Conservation (phyloP, 2,888 invertebrate genomes). For the Pristionchus arcanus region DNA sequence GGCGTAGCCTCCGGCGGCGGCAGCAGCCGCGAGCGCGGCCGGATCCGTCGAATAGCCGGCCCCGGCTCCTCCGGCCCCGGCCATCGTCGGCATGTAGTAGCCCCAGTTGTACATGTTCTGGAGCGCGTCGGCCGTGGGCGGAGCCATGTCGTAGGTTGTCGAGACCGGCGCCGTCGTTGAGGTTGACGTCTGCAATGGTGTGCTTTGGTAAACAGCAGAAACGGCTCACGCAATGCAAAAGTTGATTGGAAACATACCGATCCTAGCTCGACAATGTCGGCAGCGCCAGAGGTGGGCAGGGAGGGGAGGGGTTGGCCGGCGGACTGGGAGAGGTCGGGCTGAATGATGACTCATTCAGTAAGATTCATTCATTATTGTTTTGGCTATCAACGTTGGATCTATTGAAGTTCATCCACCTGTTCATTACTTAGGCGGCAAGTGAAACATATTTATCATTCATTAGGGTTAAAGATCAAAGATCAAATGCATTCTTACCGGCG, state of each 20-base stretch:
- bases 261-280: slow-evolving; percentile 49
- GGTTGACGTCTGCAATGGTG: neutral
- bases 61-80: neutral
- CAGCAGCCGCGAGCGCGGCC: neutral
- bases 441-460: no score
- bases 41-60: neutral
- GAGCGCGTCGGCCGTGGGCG: neutral
- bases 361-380: no score
- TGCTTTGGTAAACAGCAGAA: neutral
- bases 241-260: neutral
- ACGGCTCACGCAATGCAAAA: neutral
- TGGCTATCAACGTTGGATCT: no score
- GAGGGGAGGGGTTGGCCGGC: neutral
- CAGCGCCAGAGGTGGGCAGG: neutral
- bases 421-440: no score
- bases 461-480: no score
- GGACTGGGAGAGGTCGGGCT: slow-evolving; percentile 27
- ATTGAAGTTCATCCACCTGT: no score
- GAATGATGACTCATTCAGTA: no score
- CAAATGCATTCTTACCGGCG: neutral
- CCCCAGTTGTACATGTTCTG: slow-evolving; percentile 36
- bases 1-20: neutral
- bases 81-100: neutral
- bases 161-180: neutral
- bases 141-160: neutral